Evolutionary conservation across 1,140 invertebrate genomes (phyloP), one percentile per base, ranked within the genome.

Genomic region (Brachionus paranguensis): DNA sequence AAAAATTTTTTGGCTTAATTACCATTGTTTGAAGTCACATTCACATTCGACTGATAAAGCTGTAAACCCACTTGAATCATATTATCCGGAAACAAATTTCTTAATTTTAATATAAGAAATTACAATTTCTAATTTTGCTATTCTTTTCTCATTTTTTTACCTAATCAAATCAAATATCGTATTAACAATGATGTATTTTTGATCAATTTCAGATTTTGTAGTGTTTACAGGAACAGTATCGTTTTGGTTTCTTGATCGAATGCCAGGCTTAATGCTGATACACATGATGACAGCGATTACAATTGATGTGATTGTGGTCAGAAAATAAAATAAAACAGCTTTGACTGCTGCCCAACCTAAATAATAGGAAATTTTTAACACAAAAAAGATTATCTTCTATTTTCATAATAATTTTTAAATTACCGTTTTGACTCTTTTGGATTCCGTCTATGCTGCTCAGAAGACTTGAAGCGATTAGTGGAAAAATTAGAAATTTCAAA

Each of bases 201-300:
- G 85, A 85, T 10, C 41, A 76, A 45, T 45, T n/a, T 72, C 72
- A 50, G n/a, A 17, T 20, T 43, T 45, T 45, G 33, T 76, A 27
- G n/a, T 47, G 41, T 45, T 47, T 24, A 43, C 1, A n/a, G 5
- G 0, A 3, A 29, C 17, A 55, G 27, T 78, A 10, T 2, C 12
- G 12, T 78, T 78, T n/a, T 33, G 90, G 90, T 1, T 90, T 90
- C 79, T 91, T 89, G 83, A 91, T 91, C 33, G 86, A 33, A 76
- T 7, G 33, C 65, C 65, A 68, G 65, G 65, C 33, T 68, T 29
- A 33, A 68, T 68, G 5, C 11, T 68, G 12, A 89, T 83, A 3
- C 91, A 90, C 10, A 91, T 86, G 37, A 90, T 87, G 41, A 91
- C 90, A 53, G 90, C 90, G 10, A 81, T 41, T 55, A 64, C 8